phyloP scores from a whole-genome alignment of 2,113 vertebrate genomes.

The Engystomops pustulosus region DNA sequence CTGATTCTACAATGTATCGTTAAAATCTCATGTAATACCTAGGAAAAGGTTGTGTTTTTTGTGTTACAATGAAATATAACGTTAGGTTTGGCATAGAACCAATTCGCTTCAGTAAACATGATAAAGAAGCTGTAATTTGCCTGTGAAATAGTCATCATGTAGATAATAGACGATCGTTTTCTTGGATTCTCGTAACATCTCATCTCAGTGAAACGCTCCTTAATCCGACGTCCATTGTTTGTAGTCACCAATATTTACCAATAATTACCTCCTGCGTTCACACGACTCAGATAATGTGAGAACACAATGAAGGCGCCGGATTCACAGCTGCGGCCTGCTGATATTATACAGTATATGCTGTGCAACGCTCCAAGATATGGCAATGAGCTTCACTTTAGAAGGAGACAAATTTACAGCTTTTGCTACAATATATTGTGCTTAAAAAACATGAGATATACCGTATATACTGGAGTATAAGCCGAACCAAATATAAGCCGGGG shows the following conservation, averaged over 20 bases:
- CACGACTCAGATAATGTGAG: not conserved
- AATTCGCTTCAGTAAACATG: not conserved
- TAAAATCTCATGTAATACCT: not conserved
- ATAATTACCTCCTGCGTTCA: not conserved
- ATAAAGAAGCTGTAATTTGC: constrained; percentile 2
- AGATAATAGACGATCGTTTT: not conserved
- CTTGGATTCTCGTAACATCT: not conserved
- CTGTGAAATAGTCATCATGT: not conserved
- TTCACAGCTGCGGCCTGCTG: not conserved
- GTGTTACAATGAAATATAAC: constrained; percentile 1
- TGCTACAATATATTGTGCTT: too few species aligned
- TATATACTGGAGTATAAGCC: too few species aligned
- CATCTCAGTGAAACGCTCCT: not conserved
- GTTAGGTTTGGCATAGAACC: not conserved
- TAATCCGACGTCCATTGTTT: constrained; percentile 5
- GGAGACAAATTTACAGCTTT: too few species aligned
- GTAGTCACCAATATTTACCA: constrained; percentile 1
- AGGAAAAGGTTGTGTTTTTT: not conserved
- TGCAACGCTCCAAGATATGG: not conserved
- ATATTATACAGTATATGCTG: not conserved
- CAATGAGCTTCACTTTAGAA: too few species aligned
- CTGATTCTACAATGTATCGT: not conserved
- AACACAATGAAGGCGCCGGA: not conserved
- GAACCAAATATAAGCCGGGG: too few species aligned
- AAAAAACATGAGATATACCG: too few species aligned